phyloP scores from a whole-genome alignment of 64 coral and sea anemone species.

The Pocillopora verrucosa region DNA sequence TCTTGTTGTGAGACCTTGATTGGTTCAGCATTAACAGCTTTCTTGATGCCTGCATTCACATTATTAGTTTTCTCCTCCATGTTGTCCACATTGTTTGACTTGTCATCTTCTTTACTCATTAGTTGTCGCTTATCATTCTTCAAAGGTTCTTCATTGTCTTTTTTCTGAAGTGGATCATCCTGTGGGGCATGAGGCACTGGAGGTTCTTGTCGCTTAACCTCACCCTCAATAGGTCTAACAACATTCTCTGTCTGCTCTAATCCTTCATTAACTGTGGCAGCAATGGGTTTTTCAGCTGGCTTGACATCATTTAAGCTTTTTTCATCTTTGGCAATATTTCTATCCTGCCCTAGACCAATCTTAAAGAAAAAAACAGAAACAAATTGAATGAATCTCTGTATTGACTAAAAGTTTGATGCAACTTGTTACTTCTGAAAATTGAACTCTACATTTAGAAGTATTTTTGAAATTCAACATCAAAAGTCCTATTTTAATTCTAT shows the following conservation, averaged over 20 bases:
- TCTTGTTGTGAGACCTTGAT: constrained; percentile 21
- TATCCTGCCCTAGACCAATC: background rate
- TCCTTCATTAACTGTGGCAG: constrained; percentile 3
- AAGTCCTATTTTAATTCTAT: too few relatives aligned
- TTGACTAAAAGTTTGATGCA: too few relatives aligned
- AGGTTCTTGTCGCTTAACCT: constrained; percentile 62
- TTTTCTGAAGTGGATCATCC: constrained; percentile 21
- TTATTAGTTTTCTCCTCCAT: background rate
- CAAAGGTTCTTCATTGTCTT: constrained; percentile 1
- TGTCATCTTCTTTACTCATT: constrained; percentile 50
- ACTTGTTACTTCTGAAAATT: too few relatives aligned
- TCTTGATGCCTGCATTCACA: background rate
- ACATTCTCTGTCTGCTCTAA: constrained; percentile 11
- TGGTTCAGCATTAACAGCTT: background rate
- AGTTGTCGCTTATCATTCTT: constrained; percentile 67
- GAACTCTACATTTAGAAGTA: too few relatives aligned
- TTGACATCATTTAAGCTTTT: background rate
- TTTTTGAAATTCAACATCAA: too few relatives aligned
- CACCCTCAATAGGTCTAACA: background rate
- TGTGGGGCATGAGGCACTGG: constrained; percentile 70
- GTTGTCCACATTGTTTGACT: background rate
- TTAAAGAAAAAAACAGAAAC: background rate
- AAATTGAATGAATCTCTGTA: too few relatives aligned
- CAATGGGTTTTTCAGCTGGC: background rate
- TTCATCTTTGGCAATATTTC: background rate